phyloP scores from a whole-genome alignment of 2,888 invertebrate genomes.

The Enchytraeus crypticus region DNA sequence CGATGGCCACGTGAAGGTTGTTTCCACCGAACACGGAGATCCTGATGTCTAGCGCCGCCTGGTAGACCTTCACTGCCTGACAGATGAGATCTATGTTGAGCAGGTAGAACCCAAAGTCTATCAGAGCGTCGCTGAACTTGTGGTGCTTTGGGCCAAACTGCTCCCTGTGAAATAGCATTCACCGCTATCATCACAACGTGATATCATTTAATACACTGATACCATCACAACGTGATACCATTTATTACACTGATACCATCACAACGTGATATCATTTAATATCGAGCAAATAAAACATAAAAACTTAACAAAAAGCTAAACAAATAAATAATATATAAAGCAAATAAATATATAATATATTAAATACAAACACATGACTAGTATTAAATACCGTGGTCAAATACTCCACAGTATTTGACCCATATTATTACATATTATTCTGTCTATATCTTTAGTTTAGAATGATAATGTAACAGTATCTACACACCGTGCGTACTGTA shows the following conservation, averaged over 20 bases:
- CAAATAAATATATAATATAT: too few relatives aligned
- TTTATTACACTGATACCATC: neutral
- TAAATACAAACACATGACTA: too few relatives aligned
- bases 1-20: conserved; percentile 78
- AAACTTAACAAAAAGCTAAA: too few relatives aligned
- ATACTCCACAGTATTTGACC: too few relatives aligned
- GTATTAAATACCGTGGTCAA: too few relatives aligned
- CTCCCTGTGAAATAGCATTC: conserved; percentile 40
- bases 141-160: conserved; percentile 59
- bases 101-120: conserved; percentile 83
- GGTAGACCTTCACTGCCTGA: conserved; percentile 75
- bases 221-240: neutral
- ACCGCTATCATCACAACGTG: neutral
- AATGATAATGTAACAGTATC: too few relatives aligned
- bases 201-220: neutral
- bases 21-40: conserved; percentile 69
- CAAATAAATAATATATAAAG: too few relatives aligned
- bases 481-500: conserved; percentile 57
- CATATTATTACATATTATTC: too few relatives aligned
- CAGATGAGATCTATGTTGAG: conserved; percentile 76
- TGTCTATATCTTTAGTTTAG: too few relatives aligned
- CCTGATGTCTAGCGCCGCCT: conserved; percentile 62
- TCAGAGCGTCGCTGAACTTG: conserved; percentile 71
- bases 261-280: neutral
- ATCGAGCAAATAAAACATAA: too few relatives aligned